phyloP scores from a whole-genome alignment of 2,888 invertebrate species.

The Ischnus inquisitorius region DNA sequence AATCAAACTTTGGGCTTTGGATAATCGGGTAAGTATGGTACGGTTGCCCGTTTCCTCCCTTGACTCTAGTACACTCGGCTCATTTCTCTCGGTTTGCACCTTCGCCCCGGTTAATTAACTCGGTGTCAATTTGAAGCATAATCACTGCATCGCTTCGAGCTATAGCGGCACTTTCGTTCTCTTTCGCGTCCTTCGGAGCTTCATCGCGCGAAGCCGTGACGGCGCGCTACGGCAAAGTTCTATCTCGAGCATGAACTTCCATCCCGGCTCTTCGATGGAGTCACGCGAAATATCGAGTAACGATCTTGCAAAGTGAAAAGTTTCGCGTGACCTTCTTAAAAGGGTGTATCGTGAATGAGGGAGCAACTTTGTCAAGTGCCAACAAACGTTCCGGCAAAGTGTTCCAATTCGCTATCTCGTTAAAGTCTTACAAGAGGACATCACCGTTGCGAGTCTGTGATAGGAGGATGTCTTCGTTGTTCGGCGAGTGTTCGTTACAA shows the following conservation, averaged over 20 bases:
- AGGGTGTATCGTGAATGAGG: constrained; percentile 13
- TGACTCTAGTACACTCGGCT: background rate
- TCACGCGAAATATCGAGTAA: background rate
- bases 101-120: constrained; percentile 56
- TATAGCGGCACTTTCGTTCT: constrained; percentile 28
- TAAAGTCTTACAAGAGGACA: background rate
- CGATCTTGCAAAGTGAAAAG: constrained; percentile 25
- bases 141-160: constrained; percentile 46
- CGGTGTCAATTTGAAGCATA: constrained; percentile 41
- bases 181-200: background rate
- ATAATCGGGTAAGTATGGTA: background rate
- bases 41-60: background rate
- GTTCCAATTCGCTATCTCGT: constrained; percentile 1
- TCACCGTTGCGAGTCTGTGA: background rate
- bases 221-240: background rate
- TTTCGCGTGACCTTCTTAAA: constrained; percentile 31
- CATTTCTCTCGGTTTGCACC: constrained; percentile 21
- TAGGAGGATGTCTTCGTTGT: background rate
- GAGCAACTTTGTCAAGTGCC: background rate
- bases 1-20: constrained; percentile 48
- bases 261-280: background rate
- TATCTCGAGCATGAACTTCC: background rate
- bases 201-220: background rate
- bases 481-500: constrained; percentile 8
- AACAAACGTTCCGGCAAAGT: constrained; percentile 10